phyloP scores from a whole-genome alignment of 2,113 vertebrate species.

The Sinocyclocheilus rhinocerous region DNA sequence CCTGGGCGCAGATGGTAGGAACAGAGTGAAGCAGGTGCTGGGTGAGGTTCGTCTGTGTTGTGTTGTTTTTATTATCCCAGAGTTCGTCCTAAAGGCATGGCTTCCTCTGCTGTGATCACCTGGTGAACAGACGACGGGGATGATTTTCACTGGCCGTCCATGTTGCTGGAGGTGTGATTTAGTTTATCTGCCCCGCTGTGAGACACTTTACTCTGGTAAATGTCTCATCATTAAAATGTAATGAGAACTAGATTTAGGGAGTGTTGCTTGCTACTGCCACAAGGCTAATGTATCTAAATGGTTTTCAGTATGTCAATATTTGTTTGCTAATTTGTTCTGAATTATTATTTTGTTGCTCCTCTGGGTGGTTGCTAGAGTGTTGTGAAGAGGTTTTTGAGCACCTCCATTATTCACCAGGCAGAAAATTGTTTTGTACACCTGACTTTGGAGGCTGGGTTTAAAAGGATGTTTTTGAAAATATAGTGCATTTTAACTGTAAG shows the following conservation, averaged over 20 bases:
- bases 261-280: neutral
- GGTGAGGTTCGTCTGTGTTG: slow-evolving; percentile 53
- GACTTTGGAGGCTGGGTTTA: neutral
- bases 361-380: neutral
- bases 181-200: neutral
- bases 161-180: slow-evolving; percentile 26
- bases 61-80: slow-evolving; percentile 44
- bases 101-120: slow-evolving; percentile 7
- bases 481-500: neutral
- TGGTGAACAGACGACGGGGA: slow-evolving; percentile 8
- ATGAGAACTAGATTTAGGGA: neutral
- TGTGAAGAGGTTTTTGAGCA: neutral
- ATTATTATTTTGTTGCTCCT: neutral
- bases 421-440: neutral
- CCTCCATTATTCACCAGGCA: neutral
- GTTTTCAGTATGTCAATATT: neutral
- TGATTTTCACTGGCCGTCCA: neutral
- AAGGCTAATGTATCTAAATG: neutral
- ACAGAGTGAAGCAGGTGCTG: slow-evolving; percentile 63
- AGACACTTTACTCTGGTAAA: neutral
- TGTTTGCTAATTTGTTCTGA: neutral
- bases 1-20: slow-evolving; percentile 69
- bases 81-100: slow-evolving; percentile 46
- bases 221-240: neutral
- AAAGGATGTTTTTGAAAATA: neutral